Conservation (phyloP, 2,113 vertebrate species). For the Eulemur macaco region DNA sequence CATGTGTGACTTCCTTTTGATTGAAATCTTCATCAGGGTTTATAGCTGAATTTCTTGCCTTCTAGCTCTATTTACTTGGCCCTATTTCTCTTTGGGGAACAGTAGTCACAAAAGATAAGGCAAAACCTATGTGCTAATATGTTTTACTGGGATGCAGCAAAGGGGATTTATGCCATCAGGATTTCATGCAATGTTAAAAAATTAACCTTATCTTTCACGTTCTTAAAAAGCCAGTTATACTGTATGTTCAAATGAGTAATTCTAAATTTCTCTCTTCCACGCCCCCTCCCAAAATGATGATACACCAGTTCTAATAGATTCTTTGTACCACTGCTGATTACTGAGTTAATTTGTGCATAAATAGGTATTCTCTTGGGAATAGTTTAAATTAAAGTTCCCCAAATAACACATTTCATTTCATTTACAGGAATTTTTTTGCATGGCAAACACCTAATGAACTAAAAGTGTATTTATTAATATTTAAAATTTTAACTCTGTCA, state of each 20-base stretch:
- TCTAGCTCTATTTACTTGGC: constrained; percentile 65
- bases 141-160: neutral
- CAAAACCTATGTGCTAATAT: constrained; percentile 45
- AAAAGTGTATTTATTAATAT: constrained; percentile 41
- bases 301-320: neutral
- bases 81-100: constrained; percentile 57
- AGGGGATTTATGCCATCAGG: neutral
- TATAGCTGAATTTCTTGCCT: constrained; percentile 60
- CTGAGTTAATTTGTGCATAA: constrained; percentile 41
- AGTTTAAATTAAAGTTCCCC: constrained; percentile 10
- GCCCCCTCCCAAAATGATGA: neutral
- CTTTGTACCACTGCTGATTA: constrained; percentile 44
- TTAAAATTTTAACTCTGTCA: neutral
- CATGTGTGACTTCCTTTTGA: constrained; percentile 45
- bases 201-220: neutral
- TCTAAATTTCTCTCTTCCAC: neutral
- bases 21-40: constrained; percentile 70
- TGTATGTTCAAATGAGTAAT: constrained; percentile 19
- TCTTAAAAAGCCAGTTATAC: neutral
- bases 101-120: constrained; percentile 25
- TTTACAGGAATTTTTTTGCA: neutral
- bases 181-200: constrained; percentile 33
- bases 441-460: neutral
- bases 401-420: constrained; percentile 44
- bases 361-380: neutral